Evolutionary conservation across 1,140 invertebrate species (phyloP).

Genomic region (Andrena cerasifolii): DNA sequence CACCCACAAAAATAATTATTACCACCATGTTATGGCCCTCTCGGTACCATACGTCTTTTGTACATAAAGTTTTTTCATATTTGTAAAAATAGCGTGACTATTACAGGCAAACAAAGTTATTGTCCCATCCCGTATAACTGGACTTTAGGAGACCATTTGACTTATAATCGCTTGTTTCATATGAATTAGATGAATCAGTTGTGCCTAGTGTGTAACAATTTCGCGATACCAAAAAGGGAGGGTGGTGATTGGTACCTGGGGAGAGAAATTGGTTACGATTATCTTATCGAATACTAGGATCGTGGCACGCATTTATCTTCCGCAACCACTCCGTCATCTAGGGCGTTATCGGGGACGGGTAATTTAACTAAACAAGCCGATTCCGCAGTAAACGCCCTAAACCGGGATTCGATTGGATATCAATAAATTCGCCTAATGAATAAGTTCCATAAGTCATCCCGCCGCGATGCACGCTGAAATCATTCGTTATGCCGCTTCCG

Average conservation of each 20-base stretch:
- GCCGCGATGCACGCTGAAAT: slow-evolving; percentile 35
- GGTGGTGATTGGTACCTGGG: background rate
- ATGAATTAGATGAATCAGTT: background rate
- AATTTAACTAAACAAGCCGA: slow-evolving; percentile 64
- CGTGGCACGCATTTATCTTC: slow-evolving; percentile 59
- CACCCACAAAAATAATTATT: no score
- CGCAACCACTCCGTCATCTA: slow-evolving; percentile 58
- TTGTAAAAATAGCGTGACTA: no score
- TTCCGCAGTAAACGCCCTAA: slow-evolving; percentile 44
- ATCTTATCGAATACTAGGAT: slow-evolving; percentile 56
- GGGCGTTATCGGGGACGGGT: slow-evolving; percentile 57
- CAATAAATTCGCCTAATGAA: slow-evolving; percentile 62
- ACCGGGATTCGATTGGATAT: slow-evolving; percentile 55
- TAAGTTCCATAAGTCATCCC: slow-evolving; percentile 64
- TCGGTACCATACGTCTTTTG: no score
- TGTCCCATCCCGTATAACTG: no score
- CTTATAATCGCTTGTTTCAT: background rate
- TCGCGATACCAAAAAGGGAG: background rate
- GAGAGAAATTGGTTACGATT: slow-evolving; percentile 23
- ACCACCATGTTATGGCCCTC: no score
- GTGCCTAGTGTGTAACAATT: background rate
- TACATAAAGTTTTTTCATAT: no score
- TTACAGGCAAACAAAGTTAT: no score
- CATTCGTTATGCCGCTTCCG: slow-evolving; percentile 44
- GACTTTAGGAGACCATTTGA: no score